Conservation (phyloP, 2,797 vertebrate genomes). For the Acanthornis magna region DNA sequence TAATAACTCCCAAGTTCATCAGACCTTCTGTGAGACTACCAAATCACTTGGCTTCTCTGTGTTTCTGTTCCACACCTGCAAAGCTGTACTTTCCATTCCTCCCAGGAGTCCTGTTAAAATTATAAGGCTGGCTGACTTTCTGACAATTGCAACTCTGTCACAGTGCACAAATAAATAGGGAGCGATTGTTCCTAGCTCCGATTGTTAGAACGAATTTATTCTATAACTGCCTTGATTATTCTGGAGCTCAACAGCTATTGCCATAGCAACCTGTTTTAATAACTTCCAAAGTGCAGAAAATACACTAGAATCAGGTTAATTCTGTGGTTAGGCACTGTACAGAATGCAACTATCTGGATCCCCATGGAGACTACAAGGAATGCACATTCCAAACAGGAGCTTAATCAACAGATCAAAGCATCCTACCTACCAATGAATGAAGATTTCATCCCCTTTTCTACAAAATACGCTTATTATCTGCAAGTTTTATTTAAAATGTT, state of each 20-base stretch:
- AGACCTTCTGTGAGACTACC: not conserved
- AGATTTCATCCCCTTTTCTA: not conserved
- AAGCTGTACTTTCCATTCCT: not conserved
- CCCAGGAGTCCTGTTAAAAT: slow-evolving; percentile 22
- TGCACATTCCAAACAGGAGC: not conserved
- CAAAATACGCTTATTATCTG: not conserved
- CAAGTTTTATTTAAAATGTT: not conserved
- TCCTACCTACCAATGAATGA: not conserved
- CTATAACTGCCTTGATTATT: slow-evolving; percentile 3
- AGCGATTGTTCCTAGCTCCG: not conserved
- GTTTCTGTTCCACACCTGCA: not conserved
- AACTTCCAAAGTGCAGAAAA: slow-evolving; percentile 22
- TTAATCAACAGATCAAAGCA: slow-evolving; percentile 1
- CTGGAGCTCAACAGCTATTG: slow-evolving; percentile 26
- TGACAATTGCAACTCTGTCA: not conserved
- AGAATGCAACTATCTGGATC: not conserved
- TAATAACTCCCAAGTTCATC: not conserved
- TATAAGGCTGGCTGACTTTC: not conserved
- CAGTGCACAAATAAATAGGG: not conserved
- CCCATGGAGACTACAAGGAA: slow-evolving; percentile 2
- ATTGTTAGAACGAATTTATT: slow-evolving; percentile 23
- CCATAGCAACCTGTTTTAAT: slow-evolving; percentile 61
- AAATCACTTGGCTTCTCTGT: not conserved
- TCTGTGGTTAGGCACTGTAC: not conserved
- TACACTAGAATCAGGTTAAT: slow-evolving; percentile 41